A percentile compares a stretch with the other conserved stretches of the same genome.
Conservation (phyloP, 2,888 invertebrate species). For the Antheraea assamensis region DNA sequence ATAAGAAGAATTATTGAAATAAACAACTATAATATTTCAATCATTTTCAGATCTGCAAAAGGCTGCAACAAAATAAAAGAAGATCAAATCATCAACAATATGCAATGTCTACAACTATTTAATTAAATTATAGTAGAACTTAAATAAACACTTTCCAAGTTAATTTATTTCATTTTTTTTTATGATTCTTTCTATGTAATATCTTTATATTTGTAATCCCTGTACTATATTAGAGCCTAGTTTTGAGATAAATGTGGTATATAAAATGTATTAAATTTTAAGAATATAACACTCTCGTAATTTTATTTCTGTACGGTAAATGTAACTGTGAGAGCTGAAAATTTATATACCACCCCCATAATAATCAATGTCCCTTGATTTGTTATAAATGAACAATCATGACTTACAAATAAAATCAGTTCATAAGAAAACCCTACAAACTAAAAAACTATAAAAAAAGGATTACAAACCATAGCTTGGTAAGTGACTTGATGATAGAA, state of each 20-base stretch:
- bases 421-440: too few relatives aligned
- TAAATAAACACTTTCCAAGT: slow-evolving; percentile 35
- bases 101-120: slow-evolving; percentile 49
- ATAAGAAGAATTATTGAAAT: background rate
- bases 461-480: too few relatives aligned
- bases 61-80: slow-evolving; percentile 49
- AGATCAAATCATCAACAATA: slow-evolving; percentile 48
- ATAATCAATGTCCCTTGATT: too few relatives aligned
- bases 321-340: too few relatives aligned
- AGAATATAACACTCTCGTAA: background rate
- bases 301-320: background rate
- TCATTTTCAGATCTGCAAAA: slow-evolving; percentile 59
- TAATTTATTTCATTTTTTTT: slow-evolving; percentile 39
- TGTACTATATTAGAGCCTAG: background rate
- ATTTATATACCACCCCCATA: too few relatives aligned
- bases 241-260: background rate
- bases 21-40: slow-evolving; percentile 20
- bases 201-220: background rate
- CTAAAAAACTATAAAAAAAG: too few relatives aligned
- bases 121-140: slow-evolving; percentile 50
- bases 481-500: too few relatives aligned
- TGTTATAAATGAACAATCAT: too few relatives aligned
- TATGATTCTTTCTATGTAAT: slow-evolving; percentile 15
- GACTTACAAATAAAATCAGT: too few relatives aligned
- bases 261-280: background rate